Evolutionary conservation across 2,888 invertebrate genomes (phyloP), one percentile per base, ranked within the genome.

Genomic region (Sialis lutaria): DNA sequence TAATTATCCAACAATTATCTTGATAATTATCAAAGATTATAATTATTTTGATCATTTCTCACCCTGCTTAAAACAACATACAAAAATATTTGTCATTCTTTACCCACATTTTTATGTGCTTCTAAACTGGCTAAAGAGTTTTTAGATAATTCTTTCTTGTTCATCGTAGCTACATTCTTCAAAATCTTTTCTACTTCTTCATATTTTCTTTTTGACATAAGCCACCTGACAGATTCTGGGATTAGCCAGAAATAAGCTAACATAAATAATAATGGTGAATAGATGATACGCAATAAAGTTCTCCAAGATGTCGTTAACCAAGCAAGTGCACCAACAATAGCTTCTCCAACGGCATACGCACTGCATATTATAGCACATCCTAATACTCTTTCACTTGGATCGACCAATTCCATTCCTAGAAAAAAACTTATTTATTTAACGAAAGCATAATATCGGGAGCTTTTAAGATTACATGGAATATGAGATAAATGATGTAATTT

Each of bases 191-290:
- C 72, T 0, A 80, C 79, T 35, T 72, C 67, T 1, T 70, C 64
- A n/a, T 66, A 63, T 49, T 73, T 65, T 3, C 75, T 74, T 48
- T 75, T 72, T 8, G 76, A 75, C 45, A 82, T 65, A 47, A 86
- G 68, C 88, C 88, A 88, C 55, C 87, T 72, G 43, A 79, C 69
- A 53, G 82, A 83, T 66, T 84, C 84, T 33, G 82, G 79, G 31
- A 81, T 58, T 41, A 82, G 58, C 70, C 79, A 74, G 56, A 77
- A 72, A 60, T 82, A 82, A 7, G 73, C 61, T 41, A 86, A 64
- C 52, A 83, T 70, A 13, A 82, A 61, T 50, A 83, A 64, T n/a
- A 80, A 76, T 1, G 83, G 83, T 6, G 72, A 62, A 60, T 86
- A 84, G 34, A 79, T 63, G 33, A 74, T 65, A 47, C 76, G 67